Percentiles rank a stretch among this genome's conserved stretches.
These are phyloP conservation scores for Emydoidea blandingii DNA, from an alignment of 2,797 vertebrate species.

Conservation along the genomic window DNA sequence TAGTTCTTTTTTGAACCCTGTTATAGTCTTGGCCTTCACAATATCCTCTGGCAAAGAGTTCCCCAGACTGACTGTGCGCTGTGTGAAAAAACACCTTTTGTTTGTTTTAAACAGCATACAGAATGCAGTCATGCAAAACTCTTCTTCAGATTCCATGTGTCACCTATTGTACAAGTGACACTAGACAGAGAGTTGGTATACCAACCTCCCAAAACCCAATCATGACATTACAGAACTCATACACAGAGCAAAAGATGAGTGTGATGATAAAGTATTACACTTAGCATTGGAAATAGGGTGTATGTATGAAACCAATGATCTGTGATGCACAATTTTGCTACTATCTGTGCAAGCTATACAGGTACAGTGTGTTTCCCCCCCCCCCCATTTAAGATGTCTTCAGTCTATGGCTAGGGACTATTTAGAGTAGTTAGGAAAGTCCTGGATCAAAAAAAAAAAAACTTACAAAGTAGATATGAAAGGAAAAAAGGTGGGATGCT, in stretches of 20 bases:
- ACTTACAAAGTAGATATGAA: background rate
- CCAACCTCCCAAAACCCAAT: background rate
- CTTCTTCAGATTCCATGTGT: background rate
- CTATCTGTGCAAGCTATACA: background rate
- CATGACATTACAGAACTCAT: background rate
- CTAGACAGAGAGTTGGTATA: background rate
- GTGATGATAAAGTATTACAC: background rate
- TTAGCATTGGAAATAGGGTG: background rate
- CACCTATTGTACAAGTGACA: background rate
- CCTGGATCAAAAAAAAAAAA: background rate
- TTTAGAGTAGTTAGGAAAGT: background rate
- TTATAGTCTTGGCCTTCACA: no score
- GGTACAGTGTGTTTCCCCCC: background rate
- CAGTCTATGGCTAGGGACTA: background rate
- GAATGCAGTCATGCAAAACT: background rate
- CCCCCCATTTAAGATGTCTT: background rate
- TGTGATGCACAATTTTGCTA: background rate
- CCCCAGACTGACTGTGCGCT: no score
- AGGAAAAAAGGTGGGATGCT: background rate
- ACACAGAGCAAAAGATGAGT: background rate
- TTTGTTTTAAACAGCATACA: no score
- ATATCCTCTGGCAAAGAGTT: no score
- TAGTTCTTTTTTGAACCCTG: no score
- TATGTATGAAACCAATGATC: background rate
- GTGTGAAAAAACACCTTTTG: no score